These are phyloP conservation scores for Empis livida DNA, from an alignment of 2,888 invertebrate species.

Conservation along the genomic window DNA sequence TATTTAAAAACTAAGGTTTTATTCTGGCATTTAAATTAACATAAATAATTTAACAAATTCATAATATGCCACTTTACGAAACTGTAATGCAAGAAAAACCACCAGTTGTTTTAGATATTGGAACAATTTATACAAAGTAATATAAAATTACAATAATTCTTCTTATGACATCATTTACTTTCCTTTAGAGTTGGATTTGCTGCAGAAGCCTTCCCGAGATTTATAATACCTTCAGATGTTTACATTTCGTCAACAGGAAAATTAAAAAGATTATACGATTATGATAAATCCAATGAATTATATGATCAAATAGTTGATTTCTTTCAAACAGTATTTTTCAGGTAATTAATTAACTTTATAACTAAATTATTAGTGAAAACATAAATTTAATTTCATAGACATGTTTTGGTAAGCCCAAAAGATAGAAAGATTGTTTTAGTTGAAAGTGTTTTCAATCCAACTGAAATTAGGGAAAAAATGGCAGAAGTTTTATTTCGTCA, in stretches of 20 bases:
- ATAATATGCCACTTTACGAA: constrained; percentile 66
- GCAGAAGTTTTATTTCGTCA: constrained; percentile 86
- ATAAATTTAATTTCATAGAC: constrained; percentile 39
- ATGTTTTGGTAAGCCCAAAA: constrained; percentile 83
- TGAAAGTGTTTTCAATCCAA: constrained; percentile 76
- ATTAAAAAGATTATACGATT: constrained; percentile 50
- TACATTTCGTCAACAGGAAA: constrained; percentile 50
- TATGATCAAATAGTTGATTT: constrained; percentile 80
- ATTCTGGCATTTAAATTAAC: too few species aligned
- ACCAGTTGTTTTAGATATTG: constrained; percentile 81
- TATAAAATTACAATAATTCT: constrained; percentile 14
- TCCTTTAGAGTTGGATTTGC: constrained; percentile 74
- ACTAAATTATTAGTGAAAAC: neutral
- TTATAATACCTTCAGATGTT: constrained; percentile 70
- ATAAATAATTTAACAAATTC: too few species aligned
- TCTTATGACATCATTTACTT: constrained; percentile 2
- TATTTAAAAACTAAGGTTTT: too few species aligned
- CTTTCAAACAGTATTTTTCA: constrained; percentile 76
- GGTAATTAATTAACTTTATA: constrained; percentile 40
- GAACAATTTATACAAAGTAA: constrained; percentile 85
- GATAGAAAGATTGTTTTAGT: constrained; percentile 84
- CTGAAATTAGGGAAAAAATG: constrained; percentile 70
- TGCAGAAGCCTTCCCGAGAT: constrained; percentile 76
- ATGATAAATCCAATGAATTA: constrained; percentile 51
- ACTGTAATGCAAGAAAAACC: constrained; percentile 76